Percentiles rank a stretch among this genome's conserved stretches.
Conservation (phyloP, 2,888 invertebrate genomes). For the Octonoba sinensis region DNA sequence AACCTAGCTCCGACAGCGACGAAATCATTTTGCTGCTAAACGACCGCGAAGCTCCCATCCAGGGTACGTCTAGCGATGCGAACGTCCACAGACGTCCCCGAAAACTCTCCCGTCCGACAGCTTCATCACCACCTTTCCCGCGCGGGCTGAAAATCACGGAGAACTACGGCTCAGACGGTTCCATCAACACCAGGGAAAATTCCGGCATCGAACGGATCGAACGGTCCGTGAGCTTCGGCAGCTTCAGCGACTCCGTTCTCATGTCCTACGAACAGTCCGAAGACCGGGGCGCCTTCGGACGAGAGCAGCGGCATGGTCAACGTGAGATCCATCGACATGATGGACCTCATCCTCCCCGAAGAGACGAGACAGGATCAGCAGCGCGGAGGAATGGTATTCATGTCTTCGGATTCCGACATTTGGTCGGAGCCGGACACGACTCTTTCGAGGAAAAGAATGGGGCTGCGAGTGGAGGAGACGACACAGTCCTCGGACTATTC, state of each 20-base stretch:
- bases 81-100: not conserved
- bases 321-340: slow-evolving; percentile 58
- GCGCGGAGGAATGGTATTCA: slow-evolving; percentile 20
- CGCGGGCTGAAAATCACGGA: slow-evolving; percentile 40
- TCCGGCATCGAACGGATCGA: slow-evolving; percentile 34
- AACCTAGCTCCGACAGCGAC: slow-evolving; percentile 59
- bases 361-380: not conserved
- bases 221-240: slow-evolving; percentile 53
- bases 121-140: slow-evolving; percentile 42
- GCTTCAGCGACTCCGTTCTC: slow-evolving; percentile 59
- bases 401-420: slow-evolving; percentile 60
- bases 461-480: slow-evolving; percentile 45
- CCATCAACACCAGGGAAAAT: slow-evolving; percentile 50
- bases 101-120: slow-evolving; percentile 28
- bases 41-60: slow-evolving; percentile 31
- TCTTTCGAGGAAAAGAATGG: slow-evolving; percentile 46
- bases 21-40: slow-evolving; percentile 53
- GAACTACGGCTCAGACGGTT: slow-evolving; percentile 47
- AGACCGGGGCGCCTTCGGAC: slow-evolving; percentile 32
- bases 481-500: slow-evolving; percentile 40
- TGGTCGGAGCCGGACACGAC: slow-evolving; percentile 62
- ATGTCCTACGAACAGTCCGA: slow-evolving; percentile 63
- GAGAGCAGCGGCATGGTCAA: slow-evolving; percentile 55
- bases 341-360: slow-evolving; percentile 56
- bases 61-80: slow-evolving; percentile 28